phyloP scores from a whole-genome alignment of 2,113 vertebrate genomes.

The Tetraodon nigroviridis region DNA sequence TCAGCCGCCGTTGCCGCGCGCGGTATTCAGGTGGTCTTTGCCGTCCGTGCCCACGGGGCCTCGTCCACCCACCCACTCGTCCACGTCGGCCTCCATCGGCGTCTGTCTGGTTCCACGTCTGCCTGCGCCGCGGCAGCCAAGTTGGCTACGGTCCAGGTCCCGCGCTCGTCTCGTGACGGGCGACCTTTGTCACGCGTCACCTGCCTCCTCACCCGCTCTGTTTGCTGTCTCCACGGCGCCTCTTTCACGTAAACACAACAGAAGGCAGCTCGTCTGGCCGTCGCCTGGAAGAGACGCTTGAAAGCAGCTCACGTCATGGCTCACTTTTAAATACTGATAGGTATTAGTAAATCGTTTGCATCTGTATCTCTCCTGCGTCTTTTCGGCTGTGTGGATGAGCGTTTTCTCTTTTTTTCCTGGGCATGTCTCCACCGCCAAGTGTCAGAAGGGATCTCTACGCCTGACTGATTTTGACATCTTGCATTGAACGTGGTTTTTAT shows the following conservation, averaged over 20 bases:
- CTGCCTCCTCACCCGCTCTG: slow-evolving; percentile 2
- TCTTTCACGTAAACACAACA: slow-evolving; percentile 7
- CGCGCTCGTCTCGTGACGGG: slow-evolving; percentile 14
- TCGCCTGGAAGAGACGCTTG: neutral
- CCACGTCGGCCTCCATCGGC: slow-evolving; percentile 37
- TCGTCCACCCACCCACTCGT: slow-evolving; percentile 21
- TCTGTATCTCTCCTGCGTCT: neutral
- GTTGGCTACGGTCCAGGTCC: slow-evolving; percentile 33
- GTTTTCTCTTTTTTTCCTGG: no score
- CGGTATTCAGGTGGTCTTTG: slow-evolving; percentile 22
- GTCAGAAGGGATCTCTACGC: neutral
- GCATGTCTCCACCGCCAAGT: no score
- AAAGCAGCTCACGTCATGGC: neutral
- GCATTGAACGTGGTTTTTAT: neutral
- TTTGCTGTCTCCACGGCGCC: slow-evolving; percentile 3
- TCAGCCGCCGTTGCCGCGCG: neutral
- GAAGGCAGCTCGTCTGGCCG: neutral
- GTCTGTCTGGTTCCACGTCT: slow-evolving; percentile 37
- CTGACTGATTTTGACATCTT: neutral
- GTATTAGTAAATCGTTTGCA: no score
- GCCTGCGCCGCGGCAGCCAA: slow-evolving; percentile 9
- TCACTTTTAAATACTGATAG: neutral
- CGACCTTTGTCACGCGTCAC: slow-evolving; percentile 23
- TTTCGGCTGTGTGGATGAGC: neutral
- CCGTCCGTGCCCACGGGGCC: slow-evolving; percentile 17